Evolutionary conservation across 2,888 invertebrate genomes (phyloP).

Genomic region (Cryptosula pallasiana): DNA sequence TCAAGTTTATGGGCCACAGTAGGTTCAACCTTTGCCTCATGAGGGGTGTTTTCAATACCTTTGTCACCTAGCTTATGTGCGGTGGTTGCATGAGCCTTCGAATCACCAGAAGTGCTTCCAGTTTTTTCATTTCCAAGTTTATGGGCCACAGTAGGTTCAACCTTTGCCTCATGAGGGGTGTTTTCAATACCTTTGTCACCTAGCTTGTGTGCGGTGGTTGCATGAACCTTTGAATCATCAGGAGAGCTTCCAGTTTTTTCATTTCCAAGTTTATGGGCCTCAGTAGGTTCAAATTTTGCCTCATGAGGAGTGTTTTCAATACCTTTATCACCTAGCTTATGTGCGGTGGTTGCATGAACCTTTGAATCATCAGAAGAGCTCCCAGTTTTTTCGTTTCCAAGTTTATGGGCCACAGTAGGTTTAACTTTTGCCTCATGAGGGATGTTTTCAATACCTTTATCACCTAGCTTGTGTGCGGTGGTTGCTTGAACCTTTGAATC

Average conservation of each 20-base stretch:
- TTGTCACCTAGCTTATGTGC: slow-evolving; percentile 1
- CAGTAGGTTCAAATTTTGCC: neutral
- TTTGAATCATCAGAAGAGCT: neutral
- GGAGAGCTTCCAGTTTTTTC: neutral
- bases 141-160: neutral
- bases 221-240: neutral
- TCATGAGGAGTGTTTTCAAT: neutral
- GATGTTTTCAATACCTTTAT: neutral
- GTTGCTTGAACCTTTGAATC: neutral
- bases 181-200: slow-evolving; percentile 16
- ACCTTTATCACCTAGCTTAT: neutral
- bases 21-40: neutral
- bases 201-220: neutral
- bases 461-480: neutral
- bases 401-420: neutral
- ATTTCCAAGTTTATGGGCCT: neutral
- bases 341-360: neutral
- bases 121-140: neutral
- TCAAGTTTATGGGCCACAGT: neutral
- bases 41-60: slow-evolving; percentile 1
- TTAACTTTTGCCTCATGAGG: neutral
- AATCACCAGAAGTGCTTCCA: neutral
- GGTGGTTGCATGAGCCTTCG: neutral
- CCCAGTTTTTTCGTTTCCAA: neutral
- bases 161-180: neutral